Conservation (phyloP, 2,797 vertebrate species). For the Crenuchus spilurus region DNA sequence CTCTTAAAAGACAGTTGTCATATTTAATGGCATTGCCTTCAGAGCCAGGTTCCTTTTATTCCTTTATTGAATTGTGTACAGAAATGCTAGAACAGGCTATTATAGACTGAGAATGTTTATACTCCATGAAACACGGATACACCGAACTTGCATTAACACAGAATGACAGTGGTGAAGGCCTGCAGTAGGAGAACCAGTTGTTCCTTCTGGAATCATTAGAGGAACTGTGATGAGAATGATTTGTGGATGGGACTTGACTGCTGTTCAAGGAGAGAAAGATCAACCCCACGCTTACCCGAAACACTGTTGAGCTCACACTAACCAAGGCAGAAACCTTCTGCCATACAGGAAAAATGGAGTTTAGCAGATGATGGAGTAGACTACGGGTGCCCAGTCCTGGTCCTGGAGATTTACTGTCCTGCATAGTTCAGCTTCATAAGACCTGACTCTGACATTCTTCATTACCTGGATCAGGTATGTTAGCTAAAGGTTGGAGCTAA, state of each 20-base stretch:
- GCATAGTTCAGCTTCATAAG: no score
- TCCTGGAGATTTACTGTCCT: no score
- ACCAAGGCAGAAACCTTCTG: slow-evolving; percentile 4
- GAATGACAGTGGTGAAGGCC: slow-evolving; percentile 72
- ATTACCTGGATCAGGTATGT: no score
- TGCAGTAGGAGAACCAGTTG: slow-evolving; percentile 67
- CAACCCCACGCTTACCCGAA: not conserved
- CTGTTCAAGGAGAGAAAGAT: slow-evolving; percentile 48
- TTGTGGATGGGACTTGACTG: slow-evolving; percentile 56
- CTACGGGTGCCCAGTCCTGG: no score
- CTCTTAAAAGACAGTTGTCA: slow-evolving; percentile 74
- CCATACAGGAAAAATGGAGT: slow-evolving; percentile 5
- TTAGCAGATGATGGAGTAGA: slow-evolving; percentile 46
- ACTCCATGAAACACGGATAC: slow-evolving; percentile 64
- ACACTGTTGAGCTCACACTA: not conserved
- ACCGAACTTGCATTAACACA: slow-evolving; percentile 69
- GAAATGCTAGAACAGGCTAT: slow-evolving; percentile 65
- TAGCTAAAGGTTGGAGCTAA: no score
- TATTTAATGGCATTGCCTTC: slow-evolving; percentile 81
- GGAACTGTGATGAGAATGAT: slow-evolving; percentile 67
- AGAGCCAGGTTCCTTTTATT: slow-evolving; percentile 73
- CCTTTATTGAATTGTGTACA: slow-evolving; percentile 66
- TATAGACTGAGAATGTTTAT: slow-evolving; percentile 69
- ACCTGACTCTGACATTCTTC: no score
- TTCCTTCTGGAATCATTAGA: slow-evolving; percentile 68